Evolutionary conservation across 2,113 vertebrate species (phyloP), one percentile per base, ranked within the genome.

Genomic region (Desmodus rotundus): DNA sequence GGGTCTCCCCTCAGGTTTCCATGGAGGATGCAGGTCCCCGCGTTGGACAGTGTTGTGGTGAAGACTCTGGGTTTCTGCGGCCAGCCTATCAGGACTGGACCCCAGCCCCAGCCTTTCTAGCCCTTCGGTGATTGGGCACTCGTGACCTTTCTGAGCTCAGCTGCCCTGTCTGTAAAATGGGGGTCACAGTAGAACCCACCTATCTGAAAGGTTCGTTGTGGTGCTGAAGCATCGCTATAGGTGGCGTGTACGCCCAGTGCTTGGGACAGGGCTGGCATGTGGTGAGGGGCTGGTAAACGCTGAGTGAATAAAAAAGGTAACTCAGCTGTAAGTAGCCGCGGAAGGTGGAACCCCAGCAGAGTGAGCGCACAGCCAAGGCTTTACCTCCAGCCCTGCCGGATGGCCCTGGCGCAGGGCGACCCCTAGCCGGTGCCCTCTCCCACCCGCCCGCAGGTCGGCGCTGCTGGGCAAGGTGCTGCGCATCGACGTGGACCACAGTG

Each of bases 391-490:
- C 36, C 0, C 16, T 1, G 63, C 17, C n/a, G 5, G 0, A n/a
- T 58, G 1, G 6, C 41, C 41, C 78, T 2, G 43, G 26, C 3
- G 0, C 50, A 7, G 38, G 41, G 52, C 61, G 5, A 0, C 47
- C 28, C 61, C 11, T 1, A 74, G 31, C 73, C 17, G 12, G 20
- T 4, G 36, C 50, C 2, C 11, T 74, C 26, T 28, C 52, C 31
- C 2, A 1, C 19, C 38, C 31, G 43, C 14, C 84, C 65, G 6
- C 96, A 99, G 99, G 97, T 99, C 99, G 19, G 93, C 99, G 8
- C 98, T 99, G n/a, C 93, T 99, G 97, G 99, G 99, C 90, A 99
- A 99, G 98, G 99, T 99, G 89, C 99, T 99, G 41, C 99, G 99
- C 9, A 99, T 99, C 1, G 98, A 99, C 26, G 99, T 99, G 94